These are phyloP conservation scores for Nomada lathburiana DNA, from an alignment of 2,888 invertebrate species.

Conservation along the genomic window DNA sequence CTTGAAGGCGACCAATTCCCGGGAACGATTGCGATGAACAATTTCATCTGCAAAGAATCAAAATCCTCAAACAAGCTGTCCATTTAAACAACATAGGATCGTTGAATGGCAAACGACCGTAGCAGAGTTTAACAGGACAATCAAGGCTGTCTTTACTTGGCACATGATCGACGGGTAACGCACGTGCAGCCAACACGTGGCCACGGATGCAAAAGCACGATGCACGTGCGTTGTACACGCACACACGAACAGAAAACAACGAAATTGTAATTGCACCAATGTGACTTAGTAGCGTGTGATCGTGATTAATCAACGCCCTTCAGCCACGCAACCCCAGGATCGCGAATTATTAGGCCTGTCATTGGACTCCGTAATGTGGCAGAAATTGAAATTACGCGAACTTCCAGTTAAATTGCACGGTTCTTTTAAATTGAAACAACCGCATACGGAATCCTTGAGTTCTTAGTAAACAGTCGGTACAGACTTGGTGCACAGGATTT, in stretches of 20 bases:
- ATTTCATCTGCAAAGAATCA: too few species aligned
- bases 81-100: neutral
- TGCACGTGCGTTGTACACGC: constrained; percentile 51
- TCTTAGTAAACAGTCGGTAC: neutral
- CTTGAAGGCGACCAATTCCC: too few species aligned
- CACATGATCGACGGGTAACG: constrained; percentile 46
- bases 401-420: neutral
- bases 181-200: constrained; percentile 59
- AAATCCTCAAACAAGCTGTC: neutral
- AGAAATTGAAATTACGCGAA: constrained; percentile 13
- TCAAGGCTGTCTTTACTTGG: constrained; percentile 47
- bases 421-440: neutral
- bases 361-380: constrained; percentile 1
- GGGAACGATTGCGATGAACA: too few species aligned
- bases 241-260: constrained; percentile 28
- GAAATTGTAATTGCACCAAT: constrained; percentile 6
- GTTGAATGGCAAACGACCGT: constrained; percentile 23
- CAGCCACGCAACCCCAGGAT: neutral
- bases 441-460: neutral
- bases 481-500: too few species aligned
- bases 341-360: constrained; percentile 35
- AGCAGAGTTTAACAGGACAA: constrained; percentile 50
- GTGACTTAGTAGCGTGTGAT: constrained; percentile 41
- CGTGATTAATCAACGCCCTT: constrained; percentile 46
- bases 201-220: constrained; percentile 35